phyloP scores from a whole-genome alignment of 64 coral and sea anemone species.

The Montipora cactus region DNA sequence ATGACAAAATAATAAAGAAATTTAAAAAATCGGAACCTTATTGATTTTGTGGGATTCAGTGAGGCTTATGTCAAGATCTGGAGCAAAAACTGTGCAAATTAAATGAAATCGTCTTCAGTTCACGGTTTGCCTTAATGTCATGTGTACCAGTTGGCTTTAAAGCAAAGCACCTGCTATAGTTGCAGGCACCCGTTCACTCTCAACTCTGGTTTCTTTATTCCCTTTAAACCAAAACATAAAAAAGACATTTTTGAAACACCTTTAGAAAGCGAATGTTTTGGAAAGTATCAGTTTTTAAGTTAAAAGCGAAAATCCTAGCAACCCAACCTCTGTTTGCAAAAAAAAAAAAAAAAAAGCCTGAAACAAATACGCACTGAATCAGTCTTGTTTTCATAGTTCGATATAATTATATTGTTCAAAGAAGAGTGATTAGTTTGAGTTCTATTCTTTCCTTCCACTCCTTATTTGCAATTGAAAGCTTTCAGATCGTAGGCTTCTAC shows the following conservation, averaged over 20 bases:
- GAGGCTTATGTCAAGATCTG: not conserved
- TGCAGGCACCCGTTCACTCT: constrained; percentile 25
- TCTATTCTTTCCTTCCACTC: not conserved
- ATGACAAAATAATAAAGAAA: constrained; percentile 16
- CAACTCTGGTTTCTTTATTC: constrained; percentile 30
- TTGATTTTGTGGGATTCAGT: constrained; percentile 29
- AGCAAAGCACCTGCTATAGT: constrained; percentile 25
- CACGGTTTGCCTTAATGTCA: not conserved
- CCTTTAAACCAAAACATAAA: constrained; percentile 23
- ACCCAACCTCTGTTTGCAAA: not conserved
- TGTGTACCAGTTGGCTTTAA: constrained; percentile 23
- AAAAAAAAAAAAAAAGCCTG: not conserved
- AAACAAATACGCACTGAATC: not conserved
- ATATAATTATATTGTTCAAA: not conserved
- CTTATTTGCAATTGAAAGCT: constrained; percentile 20
- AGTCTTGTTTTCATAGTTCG: not conserved
- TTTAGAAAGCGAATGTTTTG: not conserved
- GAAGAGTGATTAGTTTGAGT: not conserved
- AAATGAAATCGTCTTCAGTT: constrained; percentile 17
- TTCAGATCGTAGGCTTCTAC: not conserved
- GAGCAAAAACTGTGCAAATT: not conserved
- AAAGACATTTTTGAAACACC: constrained; percentile 20
- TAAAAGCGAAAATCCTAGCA: not conserved
- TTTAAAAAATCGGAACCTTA: not conserved
- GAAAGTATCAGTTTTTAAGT: not conserved